These are phyloP conservation scores for Isoperla grammatica DNA, from an alignment of 2,888 invertebrate genomes.

Conservation along the genomic window DNA sequence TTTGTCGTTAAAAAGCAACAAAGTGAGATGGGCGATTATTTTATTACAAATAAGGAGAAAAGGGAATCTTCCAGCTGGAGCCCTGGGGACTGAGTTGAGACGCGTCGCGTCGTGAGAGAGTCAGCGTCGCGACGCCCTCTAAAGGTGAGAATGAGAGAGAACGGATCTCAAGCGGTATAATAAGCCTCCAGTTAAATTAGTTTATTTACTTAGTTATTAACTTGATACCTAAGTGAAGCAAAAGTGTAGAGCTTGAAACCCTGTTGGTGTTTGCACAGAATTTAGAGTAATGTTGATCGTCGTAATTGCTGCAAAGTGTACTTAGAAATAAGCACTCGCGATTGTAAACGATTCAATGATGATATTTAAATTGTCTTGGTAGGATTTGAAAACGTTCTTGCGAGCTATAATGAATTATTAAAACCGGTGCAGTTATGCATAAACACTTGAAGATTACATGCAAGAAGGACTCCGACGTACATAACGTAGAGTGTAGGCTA, in stretches of 20 bases:
- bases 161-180: neutral
- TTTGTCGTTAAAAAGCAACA: too few species aligned
- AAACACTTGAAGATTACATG: too few species aligned
- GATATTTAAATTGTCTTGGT: too few species aligned
- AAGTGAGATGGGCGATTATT: slow-evolving; percentile 24
- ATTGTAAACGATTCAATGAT: too few species aligned
- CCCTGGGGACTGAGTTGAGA: neutral
- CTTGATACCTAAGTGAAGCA: neutral
- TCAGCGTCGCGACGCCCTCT: neutral
- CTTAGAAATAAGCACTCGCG: neutral
- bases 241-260: neutral
- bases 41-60: slow-evolving; percentile 23
- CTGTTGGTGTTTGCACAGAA: neutral
- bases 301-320: neutral
- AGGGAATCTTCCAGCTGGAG: neutral
- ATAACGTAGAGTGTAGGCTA: too few species aligned
- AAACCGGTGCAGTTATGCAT: too few species aligned
- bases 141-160: too few species aligned
- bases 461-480: too few species aligned
- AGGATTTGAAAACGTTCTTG: too few species aligned
- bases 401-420: too few species aligned
- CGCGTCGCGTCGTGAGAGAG: neutral
- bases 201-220: slow-evolving; percentile 9
- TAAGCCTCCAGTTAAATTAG: slow-evolving; percentile 5
- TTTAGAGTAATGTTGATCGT: neutral